Evolutionary conservation across 1,140 invertebrate genomes (phyloP).

Genomic region (Aphelinus certus): DNA sequence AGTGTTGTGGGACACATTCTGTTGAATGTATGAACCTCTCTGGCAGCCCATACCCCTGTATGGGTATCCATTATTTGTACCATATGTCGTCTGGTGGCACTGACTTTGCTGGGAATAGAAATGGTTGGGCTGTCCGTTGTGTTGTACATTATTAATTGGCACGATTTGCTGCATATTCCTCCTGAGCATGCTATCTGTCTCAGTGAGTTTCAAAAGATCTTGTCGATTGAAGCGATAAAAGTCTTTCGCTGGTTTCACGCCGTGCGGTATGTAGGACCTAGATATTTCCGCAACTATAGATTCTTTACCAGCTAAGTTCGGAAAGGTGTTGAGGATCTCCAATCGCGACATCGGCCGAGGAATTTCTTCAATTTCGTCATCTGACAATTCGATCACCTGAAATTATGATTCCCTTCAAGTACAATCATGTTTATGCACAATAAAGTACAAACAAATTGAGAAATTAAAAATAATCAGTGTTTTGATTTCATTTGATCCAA

Average conservation of each 20-base stretch:
- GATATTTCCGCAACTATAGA: slow-evolving; percentile 20
- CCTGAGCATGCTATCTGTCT: slow-evolving; percentile 31
- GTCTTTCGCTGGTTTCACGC: slow-evolving; percentile 52
- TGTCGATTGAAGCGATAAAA: slow-evolving; percentile 51
- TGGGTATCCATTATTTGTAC: slow-evolving; percentile 30
- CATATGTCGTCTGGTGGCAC: slow-evolving; percentile 10
- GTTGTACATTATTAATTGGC: slow-evolving; percentile 4
- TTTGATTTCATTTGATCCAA: background rate
- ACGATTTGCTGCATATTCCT: slow-evolving; percentile 3
- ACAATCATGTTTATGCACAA: slow-evolving; percentile 18
- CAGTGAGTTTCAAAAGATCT: slow-evolving; percentile 41
- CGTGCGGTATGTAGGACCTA: slow-evolving; percentile 53
- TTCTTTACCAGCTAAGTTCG: slow-evolving; percentile 52
- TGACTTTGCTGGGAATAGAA: slow-evolving; percentile 31
- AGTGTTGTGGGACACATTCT: slow-evolving; percentile 32
- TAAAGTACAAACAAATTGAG: background rate
- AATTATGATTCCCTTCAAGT: slow-evolving; percentile 25
- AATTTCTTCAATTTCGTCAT: slow-evolving; percentile 61
- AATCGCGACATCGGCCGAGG: slow-evolving; percentile 51
- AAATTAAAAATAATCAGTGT: slow-evolving; percentile 1
- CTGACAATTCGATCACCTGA: slow-evolving; percentile 61
- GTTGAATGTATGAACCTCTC: slow-evolving; percentile 17
- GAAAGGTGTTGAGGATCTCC: slow-evolving; percentile 59
- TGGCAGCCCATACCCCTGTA: slow-evolving; percentile 28
- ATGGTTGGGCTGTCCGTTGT: slow-evolving; percentile 15